phyloP scores from a whole-genome alignment of 1,140 invertebrate genomes.

The Drosophila guanche region DNA sequence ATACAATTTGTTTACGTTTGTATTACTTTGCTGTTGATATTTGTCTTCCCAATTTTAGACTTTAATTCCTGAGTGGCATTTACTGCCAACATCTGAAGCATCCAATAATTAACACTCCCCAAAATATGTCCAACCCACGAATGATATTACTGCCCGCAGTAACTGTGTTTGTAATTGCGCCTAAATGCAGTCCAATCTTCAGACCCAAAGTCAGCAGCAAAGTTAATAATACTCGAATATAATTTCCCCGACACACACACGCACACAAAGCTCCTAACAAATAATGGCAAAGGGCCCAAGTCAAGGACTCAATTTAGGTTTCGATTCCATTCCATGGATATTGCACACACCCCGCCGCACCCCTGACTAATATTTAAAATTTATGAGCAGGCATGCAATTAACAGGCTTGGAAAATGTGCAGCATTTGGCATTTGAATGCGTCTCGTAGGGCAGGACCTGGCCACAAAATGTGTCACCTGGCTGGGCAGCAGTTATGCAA shows the following conservation, averaged over 20 bases:
- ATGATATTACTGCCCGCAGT: no score
- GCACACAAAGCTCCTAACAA: background rate
- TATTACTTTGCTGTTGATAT: no score
- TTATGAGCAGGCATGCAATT: conserved; percentile 48
- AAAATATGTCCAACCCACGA: no score
- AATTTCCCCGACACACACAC: background rate
- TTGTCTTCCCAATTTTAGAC: no score
- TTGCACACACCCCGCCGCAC: background rate
- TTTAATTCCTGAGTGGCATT: no score
- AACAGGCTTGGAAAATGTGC: conserved; percentile 46
- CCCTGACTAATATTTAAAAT: conserved; percentile 46
- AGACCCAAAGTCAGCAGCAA: no score
- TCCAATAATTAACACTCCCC: no score
- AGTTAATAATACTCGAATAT: conserved; percentile 25
- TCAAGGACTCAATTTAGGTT: conserved; percentile 26
- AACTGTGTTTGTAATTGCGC: no score
- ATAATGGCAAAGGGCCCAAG: background rate
- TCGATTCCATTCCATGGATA: conserved; percentile 21
- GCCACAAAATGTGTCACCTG: conserved; percentile 41
- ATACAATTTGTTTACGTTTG: no score
- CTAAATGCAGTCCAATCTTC: no score
- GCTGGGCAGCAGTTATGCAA: conserved; percentile 41
- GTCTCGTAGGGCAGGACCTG: conserved; percentile 7
- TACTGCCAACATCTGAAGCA: no score
- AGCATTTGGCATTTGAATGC: conserved; percentile 54